These are phyloP conservation scores for Brachirus orientalis DNA, from an alignment of 2,113 vertebrate genomes.

Conservation along the genomic window DNA sequence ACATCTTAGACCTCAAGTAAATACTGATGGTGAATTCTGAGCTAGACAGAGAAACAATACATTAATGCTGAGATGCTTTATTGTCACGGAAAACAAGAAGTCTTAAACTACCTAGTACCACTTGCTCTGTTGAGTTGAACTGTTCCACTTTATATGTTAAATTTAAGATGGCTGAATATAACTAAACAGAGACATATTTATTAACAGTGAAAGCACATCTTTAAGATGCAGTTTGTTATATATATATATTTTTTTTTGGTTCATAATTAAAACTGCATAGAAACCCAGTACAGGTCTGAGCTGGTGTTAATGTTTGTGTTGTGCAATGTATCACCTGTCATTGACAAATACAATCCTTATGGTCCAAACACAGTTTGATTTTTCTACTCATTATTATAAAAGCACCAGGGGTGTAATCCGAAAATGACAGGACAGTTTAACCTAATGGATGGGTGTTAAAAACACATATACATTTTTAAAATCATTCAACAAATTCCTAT, in stretches of 20 bases:
- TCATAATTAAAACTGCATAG: not conserved
- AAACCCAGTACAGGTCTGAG: not conserved
- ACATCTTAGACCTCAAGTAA: not conserved
- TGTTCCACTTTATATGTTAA: not conserved
- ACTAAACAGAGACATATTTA: not conserved
- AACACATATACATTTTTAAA: not conserved
- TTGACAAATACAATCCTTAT: no score
- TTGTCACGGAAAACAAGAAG: slow-evolving; percentile 1
- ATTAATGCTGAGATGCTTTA: not conserved
- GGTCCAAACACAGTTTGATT: not conserved
- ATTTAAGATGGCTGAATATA: not conserved
- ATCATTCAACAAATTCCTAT: not conserved
- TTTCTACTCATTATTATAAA: not conserved
- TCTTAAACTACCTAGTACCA: not conserved
- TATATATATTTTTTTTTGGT: not conserved
- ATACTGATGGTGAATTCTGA: slow-evolving; percentile 6
- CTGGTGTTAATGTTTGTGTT: slow-evolving; percentile 5
- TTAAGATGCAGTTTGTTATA: not conserved
- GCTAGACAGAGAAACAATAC: not conserved
- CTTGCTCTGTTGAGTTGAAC: slow-evolving; percentile 4
- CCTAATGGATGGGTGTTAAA: not conserved
- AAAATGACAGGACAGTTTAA: not conserved
- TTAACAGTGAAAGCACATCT: not conserved
- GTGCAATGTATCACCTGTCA: not conserved
- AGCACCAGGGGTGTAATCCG: not conserved